These are phyloP conservation scores for Drosophila obscura DNA, from an alignment of 1,140 invertebrate species.

Conservation along the genomic window DNA sequence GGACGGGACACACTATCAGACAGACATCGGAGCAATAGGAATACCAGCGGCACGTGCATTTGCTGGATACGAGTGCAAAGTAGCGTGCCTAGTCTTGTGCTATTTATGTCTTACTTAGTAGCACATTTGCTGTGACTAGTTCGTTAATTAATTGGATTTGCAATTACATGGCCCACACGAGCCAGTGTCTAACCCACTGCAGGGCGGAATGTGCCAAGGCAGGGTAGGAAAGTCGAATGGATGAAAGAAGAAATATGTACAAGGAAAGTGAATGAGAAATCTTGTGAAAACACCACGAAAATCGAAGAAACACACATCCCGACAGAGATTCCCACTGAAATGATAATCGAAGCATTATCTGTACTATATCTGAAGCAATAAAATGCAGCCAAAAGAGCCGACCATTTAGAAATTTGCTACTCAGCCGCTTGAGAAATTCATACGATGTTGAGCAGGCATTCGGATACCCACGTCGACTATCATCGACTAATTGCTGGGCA, in stretches of 20 bases:
- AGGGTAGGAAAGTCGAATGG: constrained; percentile 10
- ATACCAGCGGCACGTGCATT: constrained; percentile 9
- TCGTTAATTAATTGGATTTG: constrained; percentile 81
- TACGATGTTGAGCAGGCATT: too few relatives aligned
- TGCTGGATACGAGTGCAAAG: constrained; percentile 13
- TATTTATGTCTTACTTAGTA: constrained; percentile 80
- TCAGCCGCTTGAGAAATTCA: background rate
- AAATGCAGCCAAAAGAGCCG: too few relatives aligned
- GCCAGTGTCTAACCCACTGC: constrained; percentile 9
- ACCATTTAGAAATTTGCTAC: too few relatives aligned
- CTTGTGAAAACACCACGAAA: constrained; percentile 16
- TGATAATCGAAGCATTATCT: background rate
- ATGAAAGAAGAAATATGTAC: constrained; percentile 11
- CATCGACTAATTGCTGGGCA: constrained; percentile 66
- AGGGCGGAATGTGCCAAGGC: background rate
- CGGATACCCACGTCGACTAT: constrained; percentile 34
- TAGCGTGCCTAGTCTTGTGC: constrained; percentile 59
- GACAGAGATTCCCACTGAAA: too few relatives aligned
- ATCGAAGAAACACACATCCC: background rate
- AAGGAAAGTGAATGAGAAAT: constrained; percentile 13
- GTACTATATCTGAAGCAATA: constrained; percentile 9
- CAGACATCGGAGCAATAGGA: background rate
- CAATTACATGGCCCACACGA: constrained; percentile 68
- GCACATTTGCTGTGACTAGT: constrained; percentile 77
- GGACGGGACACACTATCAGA: constrained; percentile 19